phyloP scores from a whole-genome alignment of 2,113 vertebrate genomes.

The Onychostoma macrolepis region DNA sequence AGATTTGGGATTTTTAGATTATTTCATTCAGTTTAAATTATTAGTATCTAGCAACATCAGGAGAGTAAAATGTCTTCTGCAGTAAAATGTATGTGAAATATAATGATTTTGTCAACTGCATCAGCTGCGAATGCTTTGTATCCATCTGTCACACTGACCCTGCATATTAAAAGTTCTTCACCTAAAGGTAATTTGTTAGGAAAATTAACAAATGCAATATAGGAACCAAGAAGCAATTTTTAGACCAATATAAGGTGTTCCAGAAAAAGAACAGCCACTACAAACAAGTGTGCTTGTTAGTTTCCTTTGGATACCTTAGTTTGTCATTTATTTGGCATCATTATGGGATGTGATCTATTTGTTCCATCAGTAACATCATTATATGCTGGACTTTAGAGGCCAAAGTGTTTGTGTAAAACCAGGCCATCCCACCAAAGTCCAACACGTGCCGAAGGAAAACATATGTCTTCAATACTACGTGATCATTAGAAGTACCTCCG shows the following conservation, averaged over 20 bases:
- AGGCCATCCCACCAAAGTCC: conserved; percentile 30
- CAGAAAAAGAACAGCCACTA: neutral
- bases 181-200: no score
- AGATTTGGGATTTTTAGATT: neutral
- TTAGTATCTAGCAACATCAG: neutral
- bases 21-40: neutral
- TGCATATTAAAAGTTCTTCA: neutral
- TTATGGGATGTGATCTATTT: conserved; percentile 35
- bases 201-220: neutral
- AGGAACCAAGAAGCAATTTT: conserved; percentile 8
- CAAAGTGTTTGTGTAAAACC: conserved; percentile 6
- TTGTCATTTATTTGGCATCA: conserved; percentile 26
- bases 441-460: neutral
- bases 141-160: neutral
- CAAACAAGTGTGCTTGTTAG: conserved; percentile 28
- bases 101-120: neutral
- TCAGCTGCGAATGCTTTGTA: neutral
- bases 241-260: neutral
- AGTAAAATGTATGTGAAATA: neutral
- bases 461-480: conserved; percentile 23
- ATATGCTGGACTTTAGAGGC: conserved; percentile 22
- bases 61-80: neutral
- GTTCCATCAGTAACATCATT: conserved; percentile 17
- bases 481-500: conserved; percentile 45
- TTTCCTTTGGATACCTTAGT: conserved; percentile 9